Evolutionary conservation across 2,888 invertebrate genomes (phyloP).

Genomic region (Lithophane leautieri): DNA sequence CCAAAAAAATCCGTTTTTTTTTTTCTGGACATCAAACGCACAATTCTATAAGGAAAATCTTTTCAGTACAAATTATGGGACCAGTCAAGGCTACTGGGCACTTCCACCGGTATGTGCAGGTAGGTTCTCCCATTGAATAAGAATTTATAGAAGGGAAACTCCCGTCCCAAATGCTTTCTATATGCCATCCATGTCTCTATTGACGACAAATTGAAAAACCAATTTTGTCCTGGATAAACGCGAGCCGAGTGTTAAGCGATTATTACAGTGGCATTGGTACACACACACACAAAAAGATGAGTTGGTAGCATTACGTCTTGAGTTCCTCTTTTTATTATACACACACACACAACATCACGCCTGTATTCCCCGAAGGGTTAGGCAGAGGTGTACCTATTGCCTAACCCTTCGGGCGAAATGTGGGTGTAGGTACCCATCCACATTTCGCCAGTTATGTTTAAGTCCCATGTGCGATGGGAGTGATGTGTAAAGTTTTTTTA

Average conservation of each 20-base stretch:
- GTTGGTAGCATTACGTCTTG: background rate
- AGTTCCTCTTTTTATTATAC: too few species aligned
- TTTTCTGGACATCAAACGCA: background rate
- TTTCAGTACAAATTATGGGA: constrained; percentile 3
- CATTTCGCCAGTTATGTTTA: too few species aligned
- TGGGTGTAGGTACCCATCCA: too few species aligned
- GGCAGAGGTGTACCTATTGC: too few species aligned
- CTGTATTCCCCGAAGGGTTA: too few species aligned
- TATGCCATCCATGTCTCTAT: background rate
- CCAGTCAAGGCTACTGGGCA: constrained; percentile 2
- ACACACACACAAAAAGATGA: background rate
- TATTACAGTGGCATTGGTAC: background rate
- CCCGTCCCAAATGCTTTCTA: background rate
- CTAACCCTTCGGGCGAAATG: too few species aligned
- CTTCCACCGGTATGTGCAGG: background rate
- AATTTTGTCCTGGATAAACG: background rate
- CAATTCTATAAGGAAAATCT: constrained; percentile 7
- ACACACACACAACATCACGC: too few species aligned
- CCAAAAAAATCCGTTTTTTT: too few species aligned
- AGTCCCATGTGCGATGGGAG: too few species aligned
- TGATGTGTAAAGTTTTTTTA: too few species aligned
- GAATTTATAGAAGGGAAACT: background rate
- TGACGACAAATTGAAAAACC: background rate
- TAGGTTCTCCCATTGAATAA: background rate
- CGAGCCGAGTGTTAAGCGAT: background rate